Conservation (phyloP, 1,140 invertebrate species). For the Octopus bimaculoides region DNA sequence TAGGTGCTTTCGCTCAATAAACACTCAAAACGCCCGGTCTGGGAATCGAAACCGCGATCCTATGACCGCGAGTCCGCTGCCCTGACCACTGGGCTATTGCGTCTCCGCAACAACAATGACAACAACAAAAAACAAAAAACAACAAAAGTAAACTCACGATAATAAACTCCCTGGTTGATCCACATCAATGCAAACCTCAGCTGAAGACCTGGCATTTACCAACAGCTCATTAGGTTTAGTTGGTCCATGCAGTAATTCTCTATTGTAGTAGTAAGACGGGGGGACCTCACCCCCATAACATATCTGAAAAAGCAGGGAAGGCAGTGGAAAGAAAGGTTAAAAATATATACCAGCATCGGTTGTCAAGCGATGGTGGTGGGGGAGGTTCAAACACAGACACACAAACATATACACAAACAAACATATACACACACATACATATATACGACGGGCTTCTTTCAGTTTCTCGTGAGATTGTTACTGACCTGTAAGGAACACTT, state of each 20-base stretch:
- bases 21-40: no score
- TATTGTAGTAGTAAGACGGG: neutral
- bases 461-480: neutral
- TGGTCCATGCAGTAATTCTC: neutral
- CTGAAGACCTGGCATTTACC: neutral
- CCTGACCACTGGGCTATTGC: no score
- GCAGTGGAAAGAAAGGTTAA: neutral
- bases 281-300: neutral
- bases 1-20: no score
- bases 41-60: no score
- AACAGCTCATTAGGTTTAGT: neutral
- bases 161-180: neutral
- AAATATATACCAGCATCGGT: neutral
- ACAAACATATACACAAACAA: neutral
- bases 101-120: no score
- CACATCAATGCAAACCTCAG: neutral
- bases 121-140: neutral
- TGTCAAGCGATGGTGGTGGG: neutral
- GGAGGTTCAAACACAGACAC: neutral
- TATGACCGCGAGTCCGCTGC: no score
- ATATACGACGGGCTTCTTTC: neutral
- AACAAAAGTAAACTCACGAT: neutral
- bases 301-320: neutral
- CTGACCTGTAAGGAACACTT: conserved; percentile 63
- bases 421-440: neutral